Base-by-base conservation (phyloP, 2,888 invertebrate genomes). In the Parascotia fuliginaria region DNA sequence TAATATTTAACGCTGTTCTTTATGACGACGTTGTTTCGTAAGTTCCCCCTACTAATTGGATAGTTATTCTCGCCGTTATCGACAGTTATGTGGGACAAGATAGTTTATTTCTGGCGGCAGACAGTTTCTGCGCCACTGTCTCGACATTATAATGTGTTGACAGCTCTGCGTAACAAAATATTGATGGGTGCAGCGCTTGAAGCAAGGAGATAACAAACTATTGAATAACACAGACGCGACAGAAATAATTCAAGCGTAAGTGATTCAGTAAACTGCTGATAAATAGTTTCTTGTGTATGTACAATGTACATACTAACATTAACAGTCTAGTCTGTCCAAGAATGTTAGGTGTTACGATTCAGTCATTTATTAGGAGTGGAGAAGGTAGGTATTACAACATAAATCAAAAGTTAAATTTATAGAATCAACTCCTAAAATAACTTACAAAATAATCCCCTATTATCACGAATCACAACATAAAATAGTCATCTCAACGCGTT, bases 71-170 rank as follows among this genome's bases (percentile, higher is more conserved):
- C 55, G 57, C 62, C 60, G 64, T 79, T 81, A 83, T 83, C 77
- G 81, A 73, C 73, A 72, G 73, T 71, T 78, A 85, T 84, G 79
- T 87, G 70, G 85, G 77, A 73, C 86, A 82, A 70, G 72, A 75
- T 66, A 73, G 77, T 81, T 80, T 87, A 86, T 87, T 87, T 85
- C 73, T 80, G 75, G 75, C 75, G 49, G 63, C 69, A 73, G 75
- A 73, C 79, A 70, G 78, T 76, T 78, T 77, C 75, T 74, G 72
- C 69, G 70, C 60, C 66, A 65, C 65, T 64, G 75, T 71, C 63
- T 65, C 60, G 55, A 61, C 51, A 54, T 15, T 56, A 53, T 60
- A 60, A 65, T 59, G 53, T 65, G 68, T 66, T 77, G 78, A 77
- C 75, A 75, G 70, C 63, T 62, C 54, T 49, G 57, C 60, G 61